Base-by-base conservation (phyloP, 2,113 vertebrate species). In the Heteronetta atricapilla region DNA sequence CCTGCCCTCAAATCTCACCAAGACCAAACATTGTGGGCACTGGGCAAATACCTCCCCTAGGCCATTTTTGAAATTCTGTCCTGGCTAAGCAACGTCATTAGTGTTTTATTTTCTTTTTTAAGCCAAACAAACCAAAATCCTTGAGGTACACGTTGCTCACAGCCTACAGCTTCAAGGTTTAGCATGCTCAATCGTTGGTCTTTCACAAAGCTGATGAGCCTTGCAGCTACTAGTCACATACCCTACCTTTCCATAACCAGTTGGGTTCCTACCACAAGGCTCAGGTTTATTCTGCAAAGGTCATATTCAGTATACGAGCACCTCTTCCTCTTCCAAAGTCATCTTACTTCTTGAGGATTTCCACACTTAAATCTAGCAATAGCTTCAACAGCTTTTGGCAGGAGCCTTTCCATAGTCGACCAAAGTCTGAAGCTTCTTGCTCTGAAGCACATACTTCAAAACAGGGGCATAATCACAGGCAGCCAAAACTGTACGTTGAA, bases 151-250 rank as follows among this genome's bases (percentile, higher is more conserved):
- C 6, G 16, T 28, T 83, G 36, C 42, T 91, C 7, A 68, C 25
- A 75, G n/a, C 28, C 66, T 82, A 86, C 25, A 83, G 34, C 46
- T 94, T 88, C 79, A 34, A 79, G 88, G 36, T 78, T 81, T 40
- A 75, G 56, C 23, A 68, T 88, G 68, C 14, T 59, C 3, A 11
- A 88, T 1, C 69, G 72, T 68, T 73, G 50, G 40, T 62, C 53
- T 66, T 82, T 36, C 59, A 81, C 9, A 88, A 70, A 74, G 68
- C 50, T 52, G 40, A 74, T 50, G 66, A 81, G 64, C 52, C 72
- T 93, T 46, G 40, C 69, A 92, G 69, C 53, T 63, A 40, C 76
- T 59, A 59, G 11, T 72, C 55, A 70, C 5, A 15, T 5, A 74
- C 42, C 26, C 64, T 36, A 9, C 14, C 82, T 55, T 90, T 86